Percentiles rank a stretch among this genome's conserved stretches.
Evolutionary conservation across 2,888 invertebrate genomes (phyloP).

Genomic region (Creontiades dilutus): DNA sequence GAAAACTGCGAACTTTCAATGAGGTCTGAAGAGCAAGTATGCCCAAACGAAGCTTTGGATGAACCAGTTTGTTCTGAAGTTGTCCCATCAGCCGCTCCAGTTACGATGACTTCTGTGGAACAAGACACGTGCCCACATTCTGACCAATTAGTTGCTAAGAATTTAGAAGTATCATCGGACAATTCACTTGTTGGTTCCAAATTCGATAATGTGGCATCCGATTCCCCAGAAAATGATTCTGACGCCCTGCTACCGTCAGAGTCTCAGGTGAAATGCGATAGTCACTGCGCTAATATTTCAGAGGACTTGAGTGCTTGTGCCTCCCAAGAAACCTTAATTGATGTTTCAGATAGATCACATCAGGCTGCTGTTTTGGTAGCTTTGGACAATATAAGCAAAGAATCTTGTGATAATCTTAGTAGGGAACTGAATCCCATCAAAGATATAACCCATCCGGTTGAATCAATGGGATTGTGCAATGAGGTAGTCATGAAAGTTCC

Average conservation of each 20-base stretch:
- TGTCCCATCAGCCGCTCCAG: not conserved
- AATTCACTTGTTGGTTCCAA: too few species aligned
- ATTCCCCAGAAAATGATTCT: not conserved
- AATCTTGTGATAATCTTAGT: not conserved
- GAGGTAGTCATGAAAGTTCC: not conserved
- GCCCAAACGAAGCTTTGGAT: not conserved
- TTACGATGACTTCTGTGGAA: not conserved
- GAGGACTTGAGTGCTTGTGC: not conserved
- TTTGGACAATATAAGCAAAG: not conserved
- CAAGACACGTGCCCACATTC: not conserved
- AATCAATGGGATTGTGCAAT: not conserved
- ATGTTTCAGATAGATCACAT: constrained; percentile 4
- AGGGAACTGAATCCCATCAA: not conserved
- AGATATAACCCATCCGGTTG: not conserved
- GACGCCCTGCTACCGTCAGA: too few species aligned
- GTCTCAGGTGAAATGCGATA: too few species aligned
- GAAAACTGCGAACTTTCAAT: not conserved
- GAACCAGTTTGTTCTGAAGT: not conserved
- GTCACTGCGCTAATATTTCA: not conserved
- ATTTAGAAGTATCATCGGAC: too few species aligned
- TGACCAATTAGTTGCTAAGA: not conserved
- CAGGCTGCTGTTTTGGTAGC: not conserved
- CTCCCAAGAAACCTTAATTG: not conserved
- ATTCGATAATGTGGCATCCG: not conserved
- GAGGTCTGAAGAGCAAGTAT: not conserved